Evolutionary conservation across 2,888 invertebrate genomes (phyloP).

Genomic region (Tetrapedia diversipes): DNA sequence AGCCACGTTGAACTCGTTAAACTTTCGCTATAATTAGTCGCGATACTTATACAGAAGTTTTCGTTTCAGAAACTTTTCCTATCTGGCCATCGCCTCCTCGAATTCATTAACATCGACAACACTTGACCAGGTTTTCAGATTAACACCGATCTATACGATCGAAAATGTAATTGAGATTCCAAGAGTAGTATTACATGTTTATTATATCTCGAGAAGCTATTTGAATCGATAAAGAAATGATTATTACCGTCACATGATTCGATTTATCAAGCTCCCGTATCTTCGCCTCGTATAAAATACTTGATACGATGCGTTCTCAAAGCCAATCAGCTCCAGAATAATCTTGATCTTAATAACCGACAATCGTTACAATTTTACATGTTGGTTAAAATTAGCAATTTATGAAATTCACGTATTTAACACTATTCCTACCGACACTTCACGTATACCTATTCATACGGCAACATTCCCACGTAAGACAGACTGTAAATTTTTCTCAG

Average conservation of each 20-base stretch:
- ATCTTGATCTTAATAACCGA: not conserved
- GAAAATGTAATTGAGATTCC: slow-evolving; percentile 26
- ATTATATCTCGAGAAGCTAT: slow-evolving; percentile 20
- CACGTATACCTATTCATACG: too few species aligned
- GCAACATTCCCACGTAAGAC: too few species aligned
- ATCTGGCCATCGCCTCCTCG: not conserved
- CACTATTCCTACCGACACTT: too few species aligned
- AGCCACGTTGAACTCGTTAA: too few species aligned
- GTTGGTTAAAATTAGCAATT: too few species aligned
- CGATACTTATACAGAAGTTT: too few species aligned
- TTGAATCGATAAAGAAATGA: slow-evolving; percentile 41
- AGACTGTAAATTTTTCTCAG: too few species aligned
- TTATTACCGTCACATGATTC: slow-evolving; percentile 46
- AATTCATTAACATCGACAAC: not conserved
- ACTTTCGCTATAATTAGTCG: too few species aligned
- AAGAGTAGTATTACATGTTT: slow-evolving; percentile 1
- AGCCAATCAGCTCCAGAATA: too few species aligned
- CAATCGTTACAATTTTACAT: too few species aligned
- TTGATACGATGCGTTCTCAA: not conserved
- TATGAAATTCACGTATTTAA: too few species aligned
- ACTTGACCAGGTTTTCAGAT: slow-evolving; percentile 10
- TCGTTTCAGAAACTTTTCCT: not conserved
- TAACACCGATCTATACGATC: slow-evolving; percentile 18
- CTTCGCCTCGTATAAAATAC: not conserved
- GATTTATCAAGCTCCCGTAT: slow-evolving; percentile 34